Evolutionary conservation across 2,113 vertebrate genomes (phyloP).

Genomic region (Pangasianodon gigas): DNA sequence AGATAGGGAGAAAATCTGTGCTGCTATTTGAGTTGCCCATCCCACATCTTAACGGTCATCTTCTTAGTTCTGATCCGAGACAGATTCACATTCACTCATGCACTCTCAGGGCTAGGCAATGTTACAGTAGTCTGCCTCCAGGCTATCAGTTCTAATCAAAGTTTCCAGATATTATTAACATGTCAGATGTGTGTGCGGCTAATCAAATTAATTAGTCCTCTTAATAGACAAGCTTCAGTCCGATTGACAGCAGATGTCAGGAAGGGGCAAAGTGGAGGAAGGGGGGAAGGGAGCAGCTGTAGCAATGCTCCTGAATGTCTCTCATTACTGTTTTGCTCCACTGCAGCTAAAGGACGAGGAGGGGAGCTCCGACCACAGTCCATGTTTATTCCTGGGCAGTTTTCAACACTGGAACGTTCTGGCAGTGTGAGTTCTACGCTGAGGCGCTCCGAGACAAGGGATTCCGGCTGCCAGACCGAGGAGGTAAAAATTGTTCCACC

Average conservation of each 20-base stretch:
- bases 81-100: constrained; percentile 3
- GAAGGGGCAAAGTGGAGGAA: constrained; percentile 7
- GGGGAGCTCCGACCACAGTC: constrained; percentile 82
- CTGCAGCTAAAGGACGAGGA: constrained; percentile 74
- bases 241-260: constrained; percentile 50
- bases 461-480: constrained; percentile 94
- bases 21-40: constrained; percentile 2
- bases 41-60: constrained; percentile 1
- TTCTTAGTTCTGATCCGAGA: not conserved
- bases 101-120: constrained; percentile 4
- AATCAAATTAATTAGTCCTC: constrained; percentile 69
- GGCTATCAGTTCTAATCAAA: constrained; percentile 63
- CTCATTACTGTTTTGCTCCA: constrained; percentile 63
- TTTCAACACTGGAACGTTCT: constrained; percentile 81
- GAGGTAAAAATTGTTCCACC: constrained; percentile 89
- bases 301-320: constrained; percentile 33
- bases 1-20: constrained; percentile 24
- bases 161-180: constrained; percentile 64
- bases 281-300: constrained; percentile 1
- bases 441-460: constrained; percentile 80
- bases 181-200: constrained; percentile 55
- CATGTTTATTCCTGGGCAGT: constrained; percentile 84
- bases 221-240: constrained; percentile 41
- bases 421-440: constrained; percentile 72
- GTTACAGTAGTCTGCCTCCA: constrained; percentile 37